Evolutionary conservation across 2,113 vertebrate genomes (phyloP).

Genomic region (Laterallus jamaicensis): DNA sequence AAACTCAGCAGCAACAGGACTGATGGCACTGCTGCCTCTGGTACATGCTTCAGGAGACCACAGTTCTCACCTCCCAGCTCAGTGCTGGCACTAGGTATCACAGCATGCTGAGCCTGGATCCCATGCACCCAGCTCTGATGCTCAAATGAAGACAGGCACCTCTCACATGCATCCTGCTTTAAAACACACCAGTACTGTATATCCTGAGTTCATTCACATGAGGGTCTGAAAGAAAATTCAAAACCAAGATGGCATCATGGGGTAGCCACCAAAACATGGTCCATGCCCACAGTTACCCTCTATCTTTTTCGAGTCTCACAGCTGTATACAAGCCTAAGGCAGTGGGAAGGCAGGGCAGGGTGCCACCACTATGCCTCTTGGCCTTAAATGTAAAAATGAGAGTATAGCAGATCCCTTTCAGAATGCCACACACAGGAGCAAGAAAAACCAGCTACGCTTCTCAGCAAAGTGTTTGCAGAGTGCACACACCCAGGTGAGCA

Average conservation of each 20-base stretch:
- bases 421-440: constrained; percentile 36
- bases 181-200: not conserved
- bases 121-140: not conserved
- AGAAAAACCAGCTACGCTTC: constrained; percentile 73
- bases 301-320: not conserved
- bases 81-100: not conserved
- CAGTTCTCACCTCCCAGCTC: not conserved
- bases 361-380: not conserved
- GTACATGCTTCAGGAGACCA: not conserved
- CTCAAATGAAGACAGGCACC: fast-evolving
- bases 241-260: not conserved
- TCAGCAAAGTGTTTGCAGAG: constrained; percentile 59
- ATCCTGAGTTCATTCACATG: not conserved
- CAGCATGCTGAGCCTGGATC: not conserved
- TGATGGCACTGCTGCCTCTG: not conserved
- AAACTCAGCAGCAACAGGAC: not conserved
- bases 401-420: not conserved
- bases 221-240: not conserved
- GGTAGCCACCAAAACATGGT: not conserved
- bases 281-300: not conserved
- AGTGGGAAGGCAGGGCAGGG: not conserved
- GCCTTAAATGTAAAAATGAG: not conserved
- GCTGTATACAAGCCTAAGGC: not conserved
- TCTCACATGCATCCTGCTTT: not conserved
- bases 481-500: constrained; percentile 58